Evolutionary conservation across 2,888 invertebrate species (phyloP), one percentile per base, ranked within the genome.

Genomic region (Noctua comes): DNA sequence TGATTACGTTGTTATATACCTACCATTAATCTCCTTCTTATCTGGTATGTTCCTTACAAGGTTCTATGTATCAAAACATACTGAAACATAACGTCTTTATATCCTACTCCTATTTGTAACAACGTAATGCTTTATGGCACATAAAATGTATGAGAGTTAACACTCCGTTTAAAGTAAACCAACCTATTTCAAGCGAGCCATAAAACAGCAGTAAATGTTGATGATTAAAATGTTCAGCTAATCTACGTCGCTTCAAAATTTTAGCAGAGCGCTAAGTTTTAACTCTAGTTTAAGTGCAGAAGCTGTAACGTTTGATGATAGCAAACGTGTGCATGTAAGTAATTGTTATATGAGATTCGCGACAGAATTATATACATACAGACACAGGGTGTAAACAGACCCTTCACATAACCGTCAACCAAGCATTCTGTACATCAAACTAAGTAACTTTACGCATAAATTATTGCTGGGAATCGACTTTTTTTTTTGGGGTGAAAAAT

Each of bases 151-250:
- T 70, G 48, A 77, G 62, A 74, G 54, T 65, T 73, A 76, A 73
- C 66, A 84, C 76, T 71, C 40, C n/a, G 72, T 73, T 76, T 78
- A 71, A 78, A 77, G 68, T 79, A 70, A 77, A 65, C 85, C 36
- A 31, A 79, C 66, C 72, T 59, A 74, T 76, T 79, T 57, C 40
- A 72, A 77, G 75, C 11, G 24, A 65, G 59, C 40, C 51, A n/a
- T 83, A 78, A 83, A 87, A 81, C 70, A 40, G 80, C 59, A 74
- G 57, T 85, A 74, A 85, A 81, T 69, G 73, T 68, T 43, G 62
- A 78, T 80, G 79, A 87, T 77, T 87, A 76, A 86, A 81, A 78
- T 77, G 72, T 54, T 18, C 68, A 65, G 36, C 77, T 83, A 81
- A 79, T 79, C 80, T 73, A 54, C 65, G 70, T 59, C 65, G 31